Base-by-base conservation (phyloP, 2,888 invertebrate genomes). In the Synanthedon formicaeformis region DNA sequence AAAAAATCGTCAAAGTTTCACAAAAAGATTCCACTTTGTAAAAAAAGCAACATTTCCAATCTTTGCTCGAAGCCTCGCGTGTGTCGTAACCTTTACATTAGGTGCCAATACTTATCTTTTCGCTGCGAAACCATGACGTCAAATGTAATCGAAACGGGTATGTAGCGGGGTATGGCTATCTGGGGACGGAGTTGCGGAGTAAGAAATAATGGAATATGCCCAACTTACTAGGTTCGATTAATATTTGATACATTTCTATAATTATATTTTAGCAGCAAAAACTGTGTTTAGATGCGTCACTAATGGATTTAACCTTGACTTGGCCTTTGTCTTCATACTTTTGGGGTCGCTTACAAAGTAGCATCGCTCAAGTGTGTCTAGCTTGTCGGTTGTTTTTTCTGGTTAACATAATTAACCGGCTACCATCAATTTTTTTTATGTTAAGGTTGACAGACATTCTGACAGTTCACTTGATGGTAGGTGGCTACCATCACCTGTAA, bases 71-170 rank as follows among this genome's bases (percentile, higher is more conserved):
- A 58, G 63, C 67, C 71, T 68, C 67, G 54, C 53, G 69, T 59
- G 74, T 58, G 65, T 67, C 69, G 66, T 71, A 73, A 74, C 71
- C 69, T 68, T 68, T 65, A 67, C 70, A 77, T 80, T 78, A 77
- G 69, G 62, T 74, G 67, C 66, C 69, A 71, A 78, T 78, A 80
- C 78, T 75, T 77, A 75, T 80, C 71, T 75, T 78, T 78, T 77
- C 77, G 70, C 69, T 67, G 64, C 60, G 63, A 67, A 63, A 62
- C 70, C 66, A 62, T 74, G 78, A 78, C 75, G 72, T 72, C 74
- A 73, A 34, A 64, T 71, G 77, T 79, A 79, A 79, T 78, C 78
- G 79, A 79, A 80, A 78, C 64, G 68, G 71, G 70, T 72, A 72
- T 63, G 66, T 65, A 67, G 60, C 66, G 62, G 66, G 59, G 69